These are phyloP conservation scores for Pseudorhombus dupliciocellatus DNA, from an alignment of 2,113 vertebrate species.

Conservation along the genomic window DNA sequence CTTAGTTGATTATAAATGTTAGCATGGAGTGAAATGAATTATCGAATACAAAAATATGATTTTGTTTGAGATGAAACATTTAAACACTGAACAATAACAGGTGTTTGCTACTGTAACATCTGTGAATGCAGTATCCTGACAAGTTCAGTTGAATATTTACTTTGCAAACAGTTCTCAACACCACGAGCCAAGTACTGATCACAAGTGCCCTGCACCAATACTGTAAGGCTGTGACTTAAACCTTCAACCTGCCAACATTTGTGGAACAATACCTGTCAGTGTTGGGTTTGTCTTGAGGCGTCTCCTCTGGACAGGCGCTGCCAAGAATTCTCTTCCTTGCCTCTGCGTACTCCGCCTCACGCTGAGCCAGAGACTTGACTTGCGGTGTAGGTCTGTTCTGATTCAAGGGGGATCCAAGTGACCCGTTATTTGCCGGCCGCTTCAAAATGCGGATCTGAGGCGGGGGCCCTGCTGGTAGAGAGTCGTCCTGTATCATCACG, in stretches of 20 bases:
- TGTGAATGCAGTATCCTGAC: no score
- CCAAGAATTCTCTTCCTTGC: conserved; percentile 95
- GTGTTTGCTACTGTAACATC: no score
- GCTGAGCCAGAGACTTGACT: conserved; percentile 93
- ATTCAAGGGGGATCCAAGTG: conserved; percentile 81
- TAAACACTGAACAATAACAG: no score
- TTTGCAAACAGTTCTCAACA: neutral
- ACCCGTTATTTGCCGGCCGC: conserved; percentile 92
- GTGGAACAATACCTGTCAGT: conserved; percentile 84
- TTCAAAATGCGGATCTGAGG: conserved; percentile 97
- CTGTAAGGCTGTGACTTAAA: neutral
- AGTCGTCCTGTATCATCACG: conserved; percentile 95
- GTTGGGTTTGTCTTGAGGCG: conserved; percentile 89
- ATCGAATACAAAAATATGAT: no score
- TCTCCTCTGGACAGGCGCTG: conserved; percentile 92
- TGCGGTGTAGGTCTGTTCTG: conserved; percentile 87
- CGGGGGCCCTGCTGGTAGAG: conserved; percentile 87
- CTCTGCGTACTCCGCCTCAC: conserved; percentile 96
- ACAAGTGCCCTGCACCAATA: neutral
- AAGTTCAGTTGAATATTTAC: no score
- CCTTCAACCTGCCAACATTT: neutral
- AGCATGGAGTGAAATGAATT: no score
- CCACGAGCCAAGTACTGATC: neutral
- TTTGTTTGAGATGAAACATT: no score
- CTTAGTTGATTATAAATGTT: no score